phyloP scores from a whole-genome alignment of 53 echinoderm and acorn worm species.

The Antedon mediterranea region DNA sequence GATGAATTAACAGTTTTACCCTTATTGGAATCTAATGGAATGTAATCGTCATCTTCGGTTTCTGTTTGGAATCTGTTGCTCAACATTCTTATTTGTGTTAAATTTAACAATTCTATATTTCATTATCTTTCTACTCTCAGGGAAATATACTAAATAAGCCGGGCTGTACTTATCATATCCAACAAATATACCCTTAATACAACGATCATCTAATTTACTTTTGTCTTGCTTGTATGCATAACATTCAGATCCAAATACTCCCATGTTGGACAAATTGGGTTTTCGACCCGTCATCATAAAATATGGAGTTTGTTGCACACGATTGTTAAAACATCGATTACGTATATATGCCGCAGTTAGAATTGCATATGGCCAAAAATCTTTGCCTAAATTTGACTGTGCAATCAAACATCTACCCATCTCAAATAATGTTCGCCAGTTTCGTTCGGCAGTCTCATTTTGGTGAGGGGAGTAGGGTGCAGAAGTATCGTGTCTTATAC shows the following conservation, averaged over 20 bases:
- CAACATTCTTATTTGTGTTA: neutral
- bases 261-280: no score
- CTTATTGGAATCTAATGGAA: neutral
- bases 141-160: neutral
- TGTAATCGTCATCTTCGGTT: neutral
- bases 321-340: no score
- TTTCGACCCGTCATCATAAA: neutral
- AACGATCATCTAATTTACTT: neutral
- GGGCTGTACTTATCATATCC: neutral
- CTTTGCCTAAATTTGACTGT: no score
- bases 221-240: slow-evolving; percentile 12
- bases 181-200: neutral
- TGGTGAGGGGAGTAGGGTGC: neutral
- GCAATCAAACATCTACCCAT: no score
- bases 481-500: slow-evolving; percentile 9
- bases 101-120: neutral
- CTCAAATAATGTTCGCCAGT: no score
- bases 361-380: no score
- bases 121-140: neutral
- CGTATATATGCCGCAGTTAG: no score
- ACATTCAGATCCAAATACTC: slow-evolving; percentile 18
- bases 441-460: no score
- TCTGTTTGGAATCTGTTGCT: slow-evolving; percentile 7
- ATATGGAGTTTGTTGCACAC: neutral
- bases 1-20: neutral